Evolutionary conservation across 2,797 vertebrate genomes (phyloP).

Genomic region (Schizopygopsis malacanthus): DNA sequence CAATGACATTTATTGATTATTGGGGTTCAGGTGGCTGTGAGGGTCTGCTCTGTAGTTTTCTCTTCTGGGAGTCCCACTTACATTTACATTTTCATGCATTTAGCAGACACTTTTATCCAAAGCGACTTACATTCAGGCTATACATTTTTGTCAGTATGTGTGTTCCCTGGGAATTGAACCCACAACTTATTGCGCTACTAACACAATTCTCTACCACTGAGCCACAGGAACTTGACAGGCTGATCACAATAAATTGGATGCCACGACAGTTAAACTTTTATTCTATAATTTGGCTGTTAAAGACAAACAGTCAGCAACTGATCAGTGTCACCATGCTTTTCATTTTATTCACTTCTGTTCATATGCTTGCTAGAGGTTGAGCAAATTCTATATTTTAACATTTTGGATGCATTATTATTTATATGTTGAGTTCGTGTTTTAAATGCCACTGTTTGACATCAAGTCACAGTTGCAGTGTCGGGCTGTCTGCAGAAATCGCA

Average conservation of each 20-base stretch:
- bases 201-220: no score
- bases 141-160: no score
- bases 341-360: background rate
- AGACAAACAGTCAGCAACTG: background rate
- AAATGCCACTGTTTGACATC: background rate
- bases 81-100: no score
- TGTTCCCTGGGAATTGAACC: no score
- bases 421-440: background rate
- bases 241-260: slow-evolving; percentile 30
- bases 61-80: slow-evolving; percentile 20
- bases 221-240: background rate
- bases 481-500: background rate
- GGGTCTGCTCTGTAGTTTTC: slow-evolving; percentile 8
- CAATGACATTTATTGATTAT: slow-evolving; percentile 46
- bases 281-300: slow-evolving; percentile 26
- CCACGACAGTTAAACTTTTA: slow-evolving; percentile 12
- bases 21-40: slow-evolving; percentile 29
- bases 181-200: no score
- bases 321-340: background rate
- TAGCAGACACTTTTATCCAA: no score
- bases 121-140: no score
- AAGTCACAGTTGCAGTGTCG: background rate
- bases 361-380: no score
- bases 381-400: background rate
- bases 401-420: background rate